A percentile compares a stretch with the other conserved stretches of the same genome.
Evolutionary conservation across 2,797 vertebrate genomes (phyloP).

Genomic region (Austrolebias charrua): DNA sequence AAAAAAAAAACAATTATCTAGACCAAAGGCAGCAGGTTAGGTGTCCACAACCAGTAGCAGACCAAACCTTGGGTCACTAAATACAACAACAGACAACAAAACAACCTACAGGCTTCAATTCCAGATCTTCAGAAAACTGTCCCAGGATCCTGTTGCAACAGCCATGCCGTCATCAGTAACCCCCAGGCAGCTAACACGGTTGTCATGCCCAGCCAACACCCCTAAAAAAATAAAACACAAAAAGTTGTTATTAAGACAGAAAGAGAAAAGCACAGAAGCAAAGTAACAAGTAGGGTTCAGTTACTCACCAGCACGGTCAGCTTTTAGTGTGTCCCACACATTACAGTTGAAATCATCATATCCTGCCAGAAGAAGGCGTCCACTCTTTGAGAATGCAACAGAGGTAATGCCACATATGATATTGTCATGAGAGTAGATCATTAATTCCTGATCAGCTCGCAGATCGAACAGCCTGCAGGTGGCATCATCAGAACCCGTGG

Average conservation of each 20-base stretch:
- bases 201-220: slow-evolving; percentile 97
- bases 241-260: neutral
- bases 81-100: slow-evolving; percentile 4
- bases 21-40: slow-evolving; percentile 4
- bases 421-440: slow-evolving; percentile 98
- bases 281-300: neutral
- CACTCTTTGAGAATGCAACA: slow-evolving; percentile 98
- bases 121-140: slow-evolving; percentile 99
- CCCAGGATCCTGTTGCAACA: slow-evolving; percentile 99
- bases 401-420: slow-evolving; percentile 99
- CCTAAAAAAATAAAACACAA: slow-evolving; percentile 73
- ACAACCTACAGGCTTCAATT: slow-evolving; percentile 92
- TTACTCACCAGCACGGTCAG: slow-evolving; percentile 90
- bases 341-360: slow-evolving; percentile 99
- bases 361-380: slow-evolving; percentile 95
- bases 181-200: slow-evolving; percentile 99
- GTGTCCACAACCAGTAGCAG: slow-evolving; percentile 7
- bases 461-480: slow-evolving; percentile 98
- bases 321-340: slow-evolving; percentile 98
- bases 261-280: neutral
- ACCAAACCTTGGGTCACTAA: neutral
- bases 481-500: slow-evolving; percentile 97
- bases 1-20: neutral
- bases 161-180: slow-evolving; percentile 99
- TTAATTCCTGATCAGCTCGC: slow-evolving; percentile 97